Evolutionary conservation across 2,888 invertebrate genomes (phyloP).

Genomic region (Iselma pallidipennis): DNA sequence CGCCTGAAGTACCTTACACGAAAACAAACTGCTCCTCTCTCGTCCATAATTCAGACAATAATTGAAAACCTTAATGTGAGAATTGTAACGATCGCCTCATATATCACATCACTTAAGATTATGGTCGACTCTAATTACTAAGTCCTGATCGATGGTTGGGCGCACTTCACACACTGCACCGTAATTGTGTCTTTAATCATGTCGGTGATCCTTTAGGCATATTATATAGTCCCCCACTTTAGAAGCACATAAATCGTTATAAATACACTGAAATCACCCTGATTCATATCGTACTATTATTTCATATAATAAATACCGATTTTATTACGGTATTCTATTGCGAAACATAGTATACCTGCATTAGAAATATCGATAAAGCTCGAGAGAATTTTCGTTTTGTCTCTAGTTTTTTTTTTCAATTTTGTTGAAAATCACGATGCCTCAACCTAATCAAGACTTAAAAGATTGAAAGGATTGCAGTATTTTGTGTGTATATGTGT

Average conservation of each 20-base stretch:
- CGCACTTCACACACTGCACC: constrained; percentile 24
- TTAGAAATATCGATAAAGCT: constrained; percentile 8
- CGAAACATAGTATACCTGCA: too few species aligned
- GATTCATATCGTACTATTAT: constrained; percentile 20
- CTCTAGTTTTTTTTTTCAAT: neutral
- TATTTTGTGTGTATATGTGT: constrained; percentile 24
- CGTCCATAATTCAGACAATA: constrained; percentile 23
- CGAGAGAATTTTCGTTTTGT: constrained; percentile 4
- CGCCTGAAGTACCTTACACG: too few species aligned
- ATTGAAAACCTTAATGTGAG: constrained; percentile 30
- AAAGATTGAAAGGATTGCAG: constrained; percentile 34
- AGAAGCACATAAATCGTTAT: constrained; percentile 24
- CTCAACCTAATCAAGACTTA: constrained; percentile 44
- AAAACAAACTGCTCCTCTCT: neutral
- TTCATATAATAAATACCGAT: constrained; percentile 14
- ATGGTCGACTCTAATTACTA: constrained; percentile 27
- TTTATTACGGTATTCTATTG: constrained; percentile 10
- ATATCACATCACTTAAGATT: constrained; percentile 26
- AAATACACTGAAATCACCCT: constrained; percentile 16
- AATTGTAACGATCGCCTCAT: constrained; percentile 28
- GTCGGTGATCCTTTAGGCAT: constrained; percentile 16
- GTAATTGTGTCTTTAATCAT: constrained; percentile 28
- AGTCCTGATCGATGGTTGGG: constrained; percentile 26
- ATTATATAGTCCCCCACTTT: constrained; percentile 14
- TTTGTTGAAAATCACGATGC: neutral